phyloP scores from a whole-genome alignment of 2,888 invertebrate genomes.

The Petrolisthes manimaculis region DNA sequence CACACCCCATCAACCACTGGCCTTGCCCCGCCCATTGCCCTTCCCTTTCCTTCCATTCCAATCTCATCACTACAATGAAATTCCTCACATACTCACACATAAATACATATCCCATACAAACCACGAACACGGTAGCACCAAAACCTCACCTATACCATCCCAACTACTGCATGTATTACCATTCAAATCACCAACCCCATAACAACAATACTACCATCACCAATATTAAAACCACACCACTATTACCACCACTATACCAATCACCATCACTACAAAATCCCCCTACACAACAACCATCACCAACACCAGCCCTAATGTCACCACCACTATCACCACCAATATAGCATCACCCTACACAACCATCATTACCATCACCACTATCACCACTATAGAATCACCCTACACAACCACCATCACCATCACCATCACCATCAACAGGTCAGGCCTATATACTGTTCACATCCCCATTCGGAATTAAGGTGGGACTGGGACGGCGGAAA shows the following conservation, averaged over 20 bases:
- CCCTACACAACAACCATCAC: neutral
- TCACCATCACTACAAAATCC: too few species aligned
- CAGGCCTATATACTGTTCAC: neutral
- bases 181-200: too few species aligned
- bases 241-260: too few species aligned
- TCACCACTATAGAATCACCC: too few species aligned
- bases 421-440: neutral
- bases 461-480: constrained; percentile 10
- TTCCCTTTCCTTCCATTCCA: neutral
- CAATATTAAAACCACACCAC: too few species aligned
- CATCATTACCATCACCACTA: neutral
- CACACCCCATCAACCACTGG: neutral
- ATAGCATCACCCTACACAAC: neutral
- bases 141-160: too few species aligned
- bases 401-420: neutral
- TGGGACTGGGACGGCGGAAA: constrained; percentile 53
- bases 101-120: neutral
- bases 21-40: neutral
- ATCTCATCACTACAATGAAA: neutral
- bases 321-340: constrained; percentile 11
- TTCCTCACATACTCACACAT: neutral
- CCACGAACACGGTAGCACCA: neutral
- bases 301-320: too few species aligned
- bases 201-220: too few species aligned
- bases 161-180: too few species aligned